These are phyloP conservation scores for Sycophila texana DNA, from an alignment of 2,888 invertebrate species.

Conservation along the genomic window DNA sequence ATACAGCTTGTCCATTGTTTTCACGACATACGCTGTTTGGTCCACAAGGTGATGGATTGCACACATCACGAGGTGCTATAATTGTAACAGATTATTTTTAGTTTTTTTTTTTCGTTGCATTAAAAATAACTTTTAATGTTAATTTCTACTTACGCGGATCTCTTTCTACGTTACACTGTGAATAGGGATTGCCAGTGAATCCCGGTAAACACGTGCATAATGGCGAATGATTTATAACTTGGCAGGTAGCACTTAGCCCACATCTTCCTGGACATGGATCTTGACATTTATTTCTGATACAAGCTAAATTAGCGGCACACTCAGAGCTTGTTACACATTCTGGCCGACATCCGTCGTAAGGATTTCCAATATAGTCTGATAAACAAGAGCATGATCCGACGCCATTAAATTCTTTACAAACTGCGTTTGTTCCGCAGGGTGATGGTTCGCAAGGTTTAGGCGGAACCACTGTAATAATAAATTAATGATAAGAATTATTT, in stretches of 20 bases:
- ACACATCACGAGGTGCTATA: constrained; percentile 72
- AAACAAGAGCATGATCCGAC: constrained; percentile 87
- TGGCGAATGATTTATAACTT: constrained; percentile 87
- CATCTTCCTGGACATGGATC: constrained; percentile 77
- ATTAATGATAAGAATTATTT: not conserved
- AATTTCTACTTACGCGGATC: constrained; percentile 40
- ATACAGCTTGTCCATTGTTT: constrained; percentile 75
- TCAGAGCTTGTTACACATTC: constrained; percentile 76
- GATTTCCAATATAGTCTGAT: constrained; percentile 83
- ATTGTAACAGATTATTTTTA: constrained; percentile 64
- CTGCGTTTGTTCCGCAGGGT: constrained; percentile 86
- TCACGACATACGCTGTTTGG: constrained; percentile 76
- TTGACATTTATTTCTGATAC: constrained; percentile 76
- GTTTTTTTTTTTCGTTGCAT: not conserved
- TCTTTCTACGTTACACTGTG: constrained; percentile 69
- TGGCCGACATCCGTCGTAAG: constrained; percentile 78
- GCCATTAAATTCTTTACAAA: constrained; percentile 83
- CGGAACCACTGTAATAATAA: constrained; percentile 61
- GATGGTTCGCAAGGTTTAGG: constrained; percentile 82
- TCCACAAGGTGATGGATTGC: constrained; percentile 77
- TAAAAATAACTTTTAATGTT: constrained; percentile 82
- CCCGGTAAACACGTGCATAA: constrained; percentile 84
- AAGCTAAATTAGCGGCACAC: constrained; percentile 76
- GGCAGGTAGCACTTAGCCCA: constrained; percentile 81
- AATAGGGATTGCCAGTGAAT: constrained; percentile 82